These are phyloP conservation scores for Diarsia rubi DNA, from an alignment of 2,888 invertebrate genomes.

Conservation along the genomic window DNA sequence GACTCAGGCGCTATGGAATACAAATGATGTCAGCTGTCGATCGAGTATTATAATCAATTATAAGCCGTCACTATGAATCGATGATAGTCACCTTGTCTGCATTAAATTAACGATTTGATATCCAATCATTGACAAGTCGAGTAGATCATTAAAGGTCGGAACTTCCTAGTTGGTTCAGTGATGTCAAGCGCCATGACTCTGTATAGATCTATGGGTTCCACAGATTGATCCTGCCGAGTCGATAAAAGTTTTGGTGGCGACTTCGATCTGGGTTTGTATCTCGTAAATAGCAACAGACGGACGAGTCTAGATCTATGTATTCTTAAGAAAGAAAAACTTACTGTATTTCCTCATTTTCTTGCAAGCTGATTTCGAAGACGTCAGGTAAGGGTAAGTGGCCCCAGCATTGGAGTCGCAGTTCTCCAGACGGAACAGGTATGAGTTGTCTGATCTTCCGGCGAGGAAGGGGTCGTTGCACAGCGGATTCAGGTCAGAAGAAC, in stretches of 20 bases:
- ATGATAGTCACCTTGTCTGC: not conserved
- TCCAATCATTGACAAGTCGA: not conserved
- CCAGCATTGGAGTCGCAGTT: slow-evolving; percentile 88
- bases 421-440: slow-evolving; percentile 85
- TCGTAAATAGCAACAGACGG: not conserved
- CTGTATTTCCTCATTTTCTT: slow-evolving; percentile 94
- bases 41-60: slow-evolving; percentile 1
- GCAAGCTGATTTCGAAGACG: slow-evolving; percentile 92
- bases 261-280: not conserved
- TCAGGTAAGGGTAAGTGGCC: slow-evolving; percentile 86
- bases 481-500: slow-evolving; percentile 93
- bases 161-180: not conserved
- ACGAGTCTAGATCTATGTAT: too few relatives aligned
- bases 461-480: slow-evolving; percentile 94
- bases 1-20: slow-evolving; percentile 19
- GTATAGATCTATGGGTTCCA: not conserved
- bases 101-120: slow-evolving; percentile 8
- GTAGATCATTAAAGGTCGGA: not conserved
- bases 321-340: slow-evolving; percentile 81
- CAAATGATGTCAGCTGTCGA: slow-evolving; percentile 18
- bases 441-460: slow-evolving; percentile 87
- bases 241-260: not conserved
- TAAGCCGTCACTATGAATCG: not conserved
- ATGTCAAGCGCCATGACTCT: not conserved
- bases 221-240: not conserved